Evolutionary conservation across 1,140 invertebrate species (phyloP), one percentile per base, ranked within the genome.

Genomic region (Trialeurodes vaporariorum): DNA sequence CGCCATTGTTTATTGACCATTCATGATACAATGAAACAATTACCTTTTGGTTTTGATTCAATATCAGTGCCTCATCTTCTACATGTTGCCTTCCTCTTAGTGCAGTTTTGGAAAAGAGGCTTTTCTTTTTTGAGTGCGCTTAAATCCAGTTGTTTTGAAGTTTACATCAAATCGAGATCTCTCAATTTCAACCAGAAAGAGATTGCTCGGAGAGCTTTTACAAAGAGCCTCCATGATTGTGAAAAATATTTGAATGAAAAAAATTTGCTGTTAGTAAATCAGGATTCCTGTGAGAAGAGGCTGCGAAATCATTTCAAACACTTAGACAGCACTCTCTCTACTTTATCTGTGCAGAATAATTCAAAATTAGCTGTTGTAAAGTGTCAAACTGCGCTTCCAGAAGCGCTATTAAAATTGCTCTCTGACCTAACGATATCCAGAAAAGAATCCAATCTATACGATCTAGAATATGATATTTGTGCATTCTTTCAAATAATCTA

Each of bases 131-230:
- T 72, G 2, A 77, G 79, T 59, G 82, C 86, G 2, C 77, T 89
- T 67, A 71, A 76, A 12, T 81, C 81, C 27, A 81, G 83, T 59
- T 86, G 86, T 70, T 75, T 80, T 0, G 88, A 90, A 73, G 83
- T 90, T 25, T 92, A 90, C 73, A 80, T 88, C 23, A 87, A 85
- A 74, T 81, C 83, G 0, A 80, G 83, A 71, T 80, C 79, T 58
- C 76, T 81, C 40, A 72, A 68, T 22, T 71, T 76, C 25, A 22
- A 67, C 0, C 69, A 72, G 34, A 77, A 73, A 21, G 79, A 71
- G 71, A 71, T 21, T 61, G 27, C 59, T 2, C 5, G 9, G 27
- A 61, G 34, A 59, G 61, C 59, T 2, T 34, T 65, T 58, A 34
- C 27, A 2, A 24, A 65, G 25, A 25, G 40, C 11, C 17, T 65